Evolutionary conservation across 2,113 vertebrate species (phyloP), one percentile per base, ranked within the genome.

Genomic region (Fregata magnificens): DNA sequence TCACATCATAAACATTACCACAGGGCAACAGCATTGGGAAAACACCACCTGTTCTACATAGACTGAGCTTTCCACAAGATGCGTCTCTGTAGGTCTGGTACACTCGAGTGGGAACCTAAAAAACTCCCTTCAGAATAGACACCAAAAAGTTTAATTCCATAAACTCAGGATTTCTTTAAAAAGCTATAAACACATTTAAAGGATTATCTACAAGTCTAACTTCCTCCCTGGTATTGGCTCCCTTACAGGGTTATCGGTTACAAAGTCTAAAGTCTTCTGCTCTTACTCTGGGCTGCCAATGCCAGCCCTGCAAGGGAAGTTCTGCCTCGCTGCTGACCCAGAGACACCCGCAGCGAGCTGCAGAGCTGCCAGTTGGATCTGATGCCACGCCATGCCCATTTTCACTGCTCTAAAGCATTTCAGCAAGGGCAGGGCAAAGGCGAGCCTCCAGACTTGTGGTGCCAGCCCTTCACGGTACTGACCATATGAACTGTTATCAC

Each of bases 1-100:
- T 93, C 82, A 77, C 78, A 86, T 88, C 66, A 91, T 63, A 91
- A 95, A 91, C 78, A 91, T 85, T 77, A 94, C 81, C 62, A 77
- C 17, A 79, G 91, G 88, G 91, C 83, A 97, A 69, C 0, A 82
- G 61, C 13, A 0, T 19, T 90, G 82, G 83, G 78, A 90, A 95
- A 97, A 93, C 93, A 93, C 55, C 74, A 94, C 86, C 91, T 93
- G 89, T 70, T 95, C 81, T 88, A 94, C 71, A 66, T 3, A 82
- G 59, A 69, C 42, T 38, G 24, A 92, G 79, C 50, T 88, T 53
- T 65, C 79, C 66, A 94, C 73, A 82, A 80, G 36, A 82, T 28
- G 49, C 49, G 55, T 40, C 40, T 71, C 66, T 66, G 22, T 26
- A 89, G 45, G 63, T 66, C 67, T 86, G 59, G 42, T 80, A 90